Percentiles rank a stretch among this genome's conserved stretches.
Evolutionary conservation across 1,140 invertebrate species (phyloP).

Genomic region (Brachionus sp.): DNA sequence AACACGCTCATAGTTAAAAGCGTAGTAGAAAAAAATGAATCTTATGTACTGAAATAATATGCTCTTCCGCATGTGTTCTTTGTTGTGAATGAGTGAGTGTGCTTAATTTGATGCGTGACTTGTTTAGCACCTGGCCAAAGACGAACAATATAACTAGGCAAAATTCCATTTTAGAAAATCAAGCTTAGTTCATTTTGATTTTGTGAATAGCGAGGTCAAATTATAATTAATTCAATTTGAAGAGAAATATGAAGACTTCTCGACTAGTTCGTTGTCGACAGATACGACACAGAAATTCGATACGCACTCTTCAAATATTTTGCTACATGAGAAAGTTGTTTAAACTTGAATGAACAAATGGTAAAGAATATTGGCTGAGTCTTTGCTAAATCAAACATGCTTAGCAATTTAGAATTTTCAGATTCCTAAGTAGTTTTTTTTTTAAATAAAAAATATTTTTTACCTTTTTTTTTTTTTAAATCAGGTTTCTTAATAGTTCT

Average conservation of each 20-base stretch:
- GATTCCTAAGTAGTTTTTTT: not conserved
- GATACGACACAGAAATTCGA: constrained; percentile 5
- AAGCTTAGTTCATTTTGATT: not conserved
- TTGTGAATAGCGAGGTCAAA: not conserved
- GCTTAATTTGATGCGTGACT: not conserved
- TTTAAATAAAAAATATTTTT: not conserved
- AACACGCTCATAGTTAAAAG: too few relatives aligned
- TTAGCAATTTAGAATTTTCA: not conserved
- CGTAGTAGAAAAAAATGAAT: too few relatives aligned
- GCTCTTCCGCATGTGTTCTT: too few relatives aligned
- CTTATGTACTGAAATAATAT: too few relatives aligned
- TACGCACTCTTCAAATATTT: not conserved
- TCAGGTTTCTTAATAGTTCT: not conserved
- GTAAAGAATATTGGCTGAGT: not conserved
- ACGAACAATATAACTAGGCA: not conserved
- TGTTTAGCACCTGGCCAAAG: not conserved
- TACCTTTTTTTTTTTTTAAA: not conserved
- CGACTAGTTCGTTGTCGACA: not conserved
- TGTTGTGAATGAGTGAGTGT: too few relatives aligned
- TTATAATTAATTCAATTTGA: not conserved
- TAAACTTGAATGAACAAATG: not conserved
- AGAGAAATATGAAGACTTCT: not conserved
- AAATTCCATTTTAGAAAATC: not conserved
- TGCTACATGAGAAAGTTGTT: not conserved
- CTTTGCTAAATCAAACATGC: not conserved